Percentiles rank a stretch among this genome's conserved stretches.
These are phyloP conservation scores for Gymnobelideus leadbeateri DNA, from an alignment of 2,113 vertebrate species.

Conservation along the genomic window DNA sequence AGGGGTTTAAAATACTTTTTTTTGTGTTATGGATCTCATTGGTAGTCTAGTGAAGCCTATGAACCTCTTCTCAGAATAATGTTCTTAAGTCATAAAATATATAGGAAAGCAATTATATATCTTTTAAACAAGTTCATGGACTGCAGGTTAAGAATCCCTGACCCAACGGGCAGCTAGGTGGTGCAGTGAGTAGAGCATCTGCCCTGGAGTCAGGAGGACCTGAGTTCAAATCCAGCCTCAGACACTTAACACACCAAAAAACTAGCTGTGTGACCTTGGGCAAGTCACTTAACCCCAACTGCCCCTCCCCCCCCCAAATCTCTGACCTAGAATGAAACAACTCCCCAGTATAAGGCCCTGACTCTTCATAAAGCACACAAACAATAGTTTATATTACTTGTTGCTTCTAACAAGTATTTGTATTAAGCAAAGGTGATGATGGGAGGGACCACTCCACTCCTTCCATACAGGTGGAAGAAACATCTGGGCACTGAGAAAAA, in stretches of 20 bases:
- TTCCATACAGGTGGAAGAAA: not conserved
- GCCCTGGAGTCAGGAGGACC: too few species aligned
- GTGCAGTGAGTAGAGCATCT: too few species aligned
- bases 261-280: too few species aligned
- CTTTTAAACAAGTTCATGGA: not conserved
- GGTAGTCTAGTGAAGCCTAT: not conserved
- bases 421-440: not conserved
- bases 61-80: not conserved
- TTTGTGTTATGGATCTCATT: constrained; percentile 42
- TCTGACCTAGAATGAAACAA: not conserved
- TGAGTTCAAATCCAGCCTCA: too few species aligned
- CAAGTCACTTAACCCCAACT: too few species aligned
- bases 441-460: not conserved
- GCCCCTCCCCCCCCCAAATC: not conserved
- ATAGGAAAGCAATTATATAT: not conserved
- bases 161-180: too few species aligned
- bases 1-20: not conserved
- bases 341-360: not conserved
- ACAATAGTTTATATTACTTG: not conserved
- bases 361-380: not conserved
- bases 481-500: not conserved
- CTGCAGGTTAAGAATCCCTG: not conserved
- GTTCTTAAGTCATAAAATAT: not conserved
- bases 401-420: too few species aligned
- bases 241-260: too few species aligned